These are phyloP conservation scores for Cephalopholis sonnerati DNA, from an alignment of 2,113 vertebrate genomes.

Conservation along the genomic window DNA sequence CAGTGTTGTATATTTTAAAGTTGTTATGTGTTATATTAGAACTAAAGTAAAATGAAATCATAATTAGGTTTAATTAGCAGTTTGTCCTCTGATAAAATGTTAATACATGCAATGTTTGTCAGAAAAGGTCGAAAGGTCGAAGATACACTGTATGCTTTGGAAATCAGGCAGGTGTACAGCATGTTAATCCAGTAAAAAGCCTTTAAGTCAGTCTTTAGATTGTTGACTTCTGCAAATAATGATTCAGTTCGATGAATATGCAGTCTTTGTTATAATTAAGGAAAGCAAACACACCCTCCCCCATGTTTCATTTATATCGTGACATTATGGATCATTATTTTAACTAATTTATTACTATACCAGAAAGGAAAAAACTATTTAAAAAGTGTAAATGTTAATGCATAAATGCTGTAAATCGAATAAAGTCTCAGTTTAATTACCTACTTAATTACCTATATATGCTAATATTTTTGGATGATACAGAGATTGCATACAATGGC, in stretches of 20 bases:
- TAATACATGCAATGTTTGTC: background rate
- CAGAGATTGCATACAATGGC: background rate
- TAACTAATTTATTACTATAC: background rate
- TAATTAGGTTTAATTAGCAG: background rate
- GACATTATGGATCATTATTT: background rate
- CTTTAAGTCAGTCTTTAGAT: slow-evolving; percentile 12
- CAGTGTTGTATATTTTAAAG: background rate
- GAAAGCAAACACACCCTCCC: background rate
- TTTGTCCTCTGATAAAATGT: background rate
- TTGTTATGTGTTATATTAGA: background rate
- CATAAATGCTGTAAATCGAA: background rate
- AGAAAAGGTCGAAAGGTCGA: background rate
- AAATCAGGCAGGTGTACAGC: background rate
- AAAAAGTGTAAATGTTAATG: no score
- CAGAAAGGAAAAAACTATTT: no score
- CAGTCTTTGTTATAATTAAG: background rate
- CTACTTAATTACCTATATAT: background rate
- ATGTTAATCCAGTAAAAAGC: slow-evolving; percentile 47
- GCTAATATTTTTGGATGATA: background rate
- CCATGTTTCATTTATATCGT: background rate
- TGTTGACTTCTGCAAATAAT: slow-evolving; percentile 31
- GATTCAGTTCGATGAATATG: background rate
- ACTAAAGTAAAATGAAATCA: background rate
- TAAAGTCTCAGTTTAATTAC: background rate
- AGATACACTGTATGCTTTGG: slow-evolving; percentile 1